Conservation (phyloP, 2,797 vertebrate species). For the Mustela erminea region DNA sequence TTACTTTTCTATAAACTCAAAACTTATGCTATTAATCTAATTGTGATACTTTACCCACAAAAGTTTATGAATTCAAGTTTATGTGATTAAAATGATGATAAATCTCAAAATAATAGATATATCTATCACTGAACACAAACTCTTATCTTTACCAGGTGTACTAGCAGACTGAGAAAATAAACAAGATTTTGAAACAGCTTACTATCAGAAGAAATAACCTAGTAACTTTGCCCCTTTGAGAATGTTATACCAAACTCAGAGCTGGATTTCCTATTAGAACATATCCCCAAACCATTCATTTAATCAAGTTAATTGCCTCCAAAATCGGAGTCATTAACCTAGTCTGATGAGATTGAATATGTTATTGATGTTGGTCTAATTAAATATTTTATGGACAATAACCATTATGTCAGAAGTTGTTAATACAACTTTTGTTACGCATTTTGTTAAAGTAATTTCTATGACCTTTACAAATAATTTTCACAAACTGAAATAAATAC, state of each 20-base stretch:
- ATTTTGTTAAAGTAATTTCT: slow-evolving; percentile 49
- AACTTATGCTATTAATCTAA: neutral
- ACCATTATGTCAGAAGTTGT: neutral
- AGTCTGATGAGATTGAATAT: neutral
- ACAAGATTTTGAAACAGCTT: neutral
- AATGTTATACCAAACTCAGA: neutral
- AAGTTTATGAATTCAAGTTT: slow-evolving; percentile 15
- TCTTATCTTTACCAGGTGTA: neutral
- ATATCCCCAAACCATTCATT: neutral
- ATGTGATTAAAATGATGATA: neutral
- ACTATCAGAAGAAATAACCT: neutral
- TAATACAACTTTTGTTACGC: too few species aligned
- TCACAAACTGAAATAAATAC: slow-evolving; percentile 5
- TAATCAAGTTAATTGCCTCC: neutral
- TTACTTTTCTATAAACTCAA: neutral
- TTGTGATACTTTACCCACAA: neutral
- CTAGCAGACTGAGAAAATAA: neutral
- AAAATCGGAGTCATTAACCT: slow-evolving; percentile 17
- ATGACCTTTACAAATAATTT: slow-evolving; percentile 14
- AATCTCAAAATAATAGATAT: neutral
- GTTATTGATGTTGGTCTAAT: slow-evolving; percentile 11
- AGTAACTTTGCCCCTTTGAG: neutral
- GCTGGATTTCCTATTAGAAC: neutral
- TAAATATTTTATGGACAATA: slow-evolving; percentile 61
- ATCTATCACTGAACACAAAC: neutral